Conservation (phyloP, 2,113 vertebrate genomes). For the Rhinolophus sinicus region DNA sequence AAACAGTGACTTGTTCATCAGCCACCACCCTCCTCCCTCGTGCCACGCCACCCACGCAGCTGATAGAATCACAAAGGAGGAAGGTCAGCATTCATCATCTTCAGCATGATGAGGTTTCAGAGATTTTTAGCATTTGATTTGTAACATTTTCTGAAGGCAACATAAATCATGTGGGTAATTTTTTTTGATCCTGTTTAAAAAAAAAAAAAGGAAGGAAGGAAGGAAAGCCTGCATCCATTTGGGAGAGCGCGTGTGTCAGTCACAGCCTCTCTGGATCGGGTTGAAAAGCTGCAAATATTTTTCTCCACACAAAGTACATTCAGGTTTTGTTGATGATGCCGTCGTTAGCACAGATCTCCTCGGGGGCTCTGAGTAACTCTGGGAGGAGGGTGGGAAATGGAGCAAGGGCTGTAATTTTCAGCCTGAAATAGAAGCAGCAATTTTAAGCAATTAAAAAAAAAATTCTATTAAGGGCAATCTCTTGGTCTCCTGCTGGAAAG, state of each 20-base stretch:
- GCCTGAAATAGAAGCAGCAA: constrained; percentile 76
- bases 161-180: constrained; percentile 34
- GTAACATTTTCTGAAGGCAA: constrained; percentile 40
- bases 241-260: not conserved
- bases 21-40: not conserved
- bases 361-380: not conserved
- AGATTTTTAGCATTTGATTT: constrained; percentile 59
- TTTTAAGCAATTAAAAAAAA: constrained; percentile 75
- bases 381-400: constrained; percentile 14
- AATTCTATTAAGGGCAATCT: constrained; percentile 49
- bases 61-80: not conserved
- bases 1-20: not conserved
- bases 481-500: constrained; percentile 20
- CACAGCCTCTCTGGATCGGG: constrained; percentile 17
- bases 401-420: constrained; percentile 72
- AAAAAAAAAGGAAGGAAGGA: no score
- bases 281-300: constrained; percentile 29
- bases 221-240: not conserved
- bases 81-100: not conserved
- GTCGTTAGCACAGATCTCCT: constrained; percentile 49
- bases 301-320: not conserved
- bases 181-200: not conserved
- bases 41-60: not conserved
- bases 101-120: not conserved
- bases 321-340: constrained; percentile 39